Base-by-base conservation (phyloP, 1,140 invertebrate species). In the Lepidurus apus region DNA sequence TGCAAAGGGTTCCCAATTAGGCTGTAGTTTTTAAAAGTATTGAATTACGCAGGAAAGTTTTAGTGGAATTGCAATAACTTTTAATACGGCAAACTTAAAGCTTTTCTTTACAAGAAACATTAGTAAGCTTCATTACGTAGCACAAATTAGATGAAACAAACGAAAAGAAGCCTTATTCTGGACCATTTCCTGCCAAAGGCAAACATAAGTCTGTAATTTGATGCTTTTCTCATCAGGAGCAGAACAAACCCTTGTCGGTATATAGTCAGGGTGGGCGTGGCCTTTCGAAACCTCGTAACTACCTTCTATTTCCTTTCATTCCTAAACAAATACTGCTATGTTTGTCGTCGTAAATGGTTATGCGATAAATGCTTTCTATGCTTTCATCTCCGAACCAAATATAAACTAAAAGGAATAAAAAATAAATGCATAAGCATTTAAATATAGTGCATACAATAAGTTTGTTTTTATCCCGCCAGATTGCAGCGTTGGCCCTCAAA, bases 141-240 rank as follows among this genome's bases (percentile, higher is more conserved):
- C 53, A 21, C 53, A 65, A 65, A 65, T 65, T 65, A 65, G 53
- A 17, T 17, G 53, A 65, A 65, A 13, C 9, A 7, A 13, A 13
- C 8, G 4, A 17, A 65, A 65, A 65, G 53, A 65, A 65, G 53
- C 53, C 53, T 65, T 65, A 21, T 21, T 6, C 6, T n/a, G 53
- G 53, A 65, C 53, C 53, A 13, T 65, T 65, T 65, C 21, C 53
- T 21, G 53, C 17, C 21, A 21, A 65, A n/a, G 53, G 53, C 53
- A 65, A 65, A 65, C 21, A 65, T 21, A 65, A 65, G 53, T 65
- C 53, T 65, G 53, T 65, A 65, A 65, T 65, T 65, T 65, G 53
- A 65, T 65, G 53, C 53, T 65, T 65, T n/a, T 65, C 53, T 65
- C 53, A 65, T 65, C 53, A 65, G 53, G 21, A 65, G 17, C 34